These are phyloP conservation scores for Mobula hypostoma DNA, from an alignment of 2,113 vertebrate species.

Conservation along the genomic window DNA sequence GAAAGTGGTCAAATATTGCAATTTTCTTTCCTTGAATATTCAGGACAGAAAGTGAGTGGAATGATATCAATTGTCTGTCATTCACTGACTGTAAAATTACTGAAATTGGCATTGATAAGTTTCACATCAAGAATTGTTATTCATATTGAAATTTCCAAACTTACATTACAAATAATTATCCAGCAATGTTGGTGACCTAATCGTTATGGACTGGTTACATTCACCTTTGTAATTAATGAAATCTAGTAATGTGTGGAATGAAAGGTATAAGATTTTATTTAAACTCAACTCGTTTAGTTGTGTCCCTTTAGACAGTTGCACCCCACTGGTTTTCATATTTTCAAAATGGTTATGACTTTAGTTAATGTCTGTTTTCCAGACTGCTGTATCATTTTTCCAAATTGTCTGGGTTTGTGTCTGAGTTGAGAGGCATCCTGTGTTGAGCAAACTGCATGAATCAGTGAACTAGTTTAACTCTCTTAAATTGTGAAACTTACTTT, in stretches of 20 bases:
- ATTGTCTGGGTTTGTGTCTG: background rate
- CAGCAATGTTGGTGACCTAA: background rate
- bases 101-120: background rate
- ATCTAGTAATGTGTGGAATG: background rate
- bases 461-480: background rate
- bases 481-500: background rate
- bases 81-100: background rate
- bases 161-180: background rate
- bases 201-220: background rate
- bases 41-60: background rate
- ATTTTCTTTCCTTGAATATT: background rate
- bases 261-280: background rate
- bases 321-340: background rate
- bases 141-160: background rate
- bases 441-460: background rate
- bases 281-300: background rate
- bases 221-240: background rate
- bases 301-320: background rate
- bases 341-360: background rate
- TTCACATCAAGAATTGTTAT: background rate
- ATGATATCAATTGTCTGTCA: no score
- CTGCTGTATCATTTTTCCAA: background rate
- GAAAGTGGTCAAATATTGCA: background rate
- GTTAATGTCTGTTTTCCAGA: background rate
- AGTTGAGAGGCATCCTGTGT: background rate